phyloP scores from a whole-genome alignment of 2,888 invertebrate genomes.

The Lordiphosa fenestrarum region DNA sequence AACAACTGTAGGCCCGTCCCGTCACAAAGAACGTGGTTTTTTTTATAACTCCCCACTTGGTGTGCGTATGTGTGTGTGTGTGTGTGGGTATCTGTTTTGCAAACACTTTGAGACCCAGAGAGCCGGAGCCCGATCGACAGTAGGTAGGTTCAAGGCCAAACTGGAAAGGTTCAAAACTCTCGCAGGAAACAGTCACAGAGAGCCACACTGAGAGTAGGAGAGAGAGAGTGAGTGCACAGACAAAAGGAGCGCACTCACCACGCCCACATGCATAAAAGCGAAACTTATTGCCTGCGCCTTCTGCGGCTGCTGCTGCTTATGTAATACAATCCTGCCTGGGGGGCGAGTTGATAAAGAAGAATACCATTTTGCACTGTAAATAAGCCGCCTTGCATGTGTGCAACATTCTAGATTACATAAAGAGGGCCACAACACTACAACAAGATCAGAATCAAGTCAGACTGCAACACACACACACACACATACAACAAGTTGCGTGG shows the following conservation, averaged over 20 bases:
- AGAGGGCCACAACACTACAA: constrained; percentile 32
- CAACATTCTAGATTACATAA: constrained; percentile 63
- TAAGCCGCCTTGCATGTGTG: constrained; percentile 1
- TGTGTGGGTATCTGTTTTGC: constrained; percentile 40
- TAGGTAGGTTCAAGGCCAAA: constrained; percentile 68
- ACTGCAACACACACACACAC: constrained; percentile 7
- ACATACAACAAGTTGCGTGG: constrained; percentile 24
- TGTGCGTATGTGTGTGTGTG: constrained; percentile 16
- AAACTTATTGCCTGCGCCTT: constrained; percentile 42
- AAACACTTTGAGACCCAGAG: constrained; percentile 26
- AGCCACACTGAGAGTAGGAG: background rate
- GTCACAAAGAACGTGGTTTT: constrained; percentile 34
- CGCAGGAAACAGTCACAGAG: constrained; percentile 12
- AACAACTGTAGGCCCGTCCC: constrained; percentile 31
- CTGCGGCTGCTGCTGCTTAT: constrained; percentile 46
- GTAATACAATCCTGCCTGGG: constrained; percentile 54
- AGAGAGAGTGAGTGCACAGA: constrained; percentile 15
- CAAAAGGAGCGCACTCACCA: constrained; percentile 38
- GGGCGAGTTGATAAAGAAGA: constrained; percentile 31
- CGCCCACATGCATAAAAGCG: constrained; percentile 37
- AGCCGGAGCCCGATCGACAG: constrained; percentile 46
- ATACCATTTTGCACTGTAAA: background rate
- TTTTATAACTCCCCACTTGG: constrained; percentile 3
- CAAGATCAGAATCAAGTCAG: constrained; percentile 19
- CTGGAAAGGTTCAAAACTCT: constrained; percentile 65